These are phyloP conservation scores for Chouioia cunea DNA, from an alignment of 2,888 invertebrate genomes.

Conservation along the genomic window DNA sequence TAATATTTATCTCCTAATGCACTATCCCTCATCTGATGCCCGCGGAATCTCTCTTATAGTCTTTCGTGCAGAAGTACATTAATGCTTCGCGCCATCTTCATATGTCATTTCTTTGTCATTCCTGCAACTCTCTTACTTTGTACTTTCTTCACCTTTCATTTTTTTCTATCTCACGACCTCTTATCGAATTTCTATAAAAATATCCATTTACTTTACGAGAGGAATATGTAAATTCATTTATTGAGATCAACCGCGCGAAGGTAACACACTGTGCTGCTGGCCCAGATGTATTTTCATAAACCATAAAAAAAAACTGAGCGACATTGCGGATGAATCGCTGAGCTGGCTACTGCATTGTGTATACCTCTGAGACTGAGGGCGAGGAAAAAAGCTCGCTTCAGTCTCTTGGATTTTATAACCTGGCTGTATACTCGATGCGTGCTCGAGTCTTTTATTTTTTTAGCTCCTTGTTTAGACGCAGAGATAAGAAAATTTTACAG, in stretches of 20 bases:
- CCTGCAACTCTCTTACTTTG: neutral
- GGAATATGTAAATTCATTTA: neutral
- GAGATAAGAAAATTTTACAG: too few relatives aligned
- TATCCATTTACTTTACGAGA: slow-evolving; percentile 11
- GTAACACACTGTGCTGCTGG: too few relatives aligned
- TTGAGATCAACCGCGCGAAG: too few relatives aligned
- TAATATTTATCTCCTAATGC: slow-evolving; percentile 53
- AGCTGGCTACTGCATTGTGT: slow-evolving; percentile 13
- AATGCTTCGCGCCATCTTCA: slow-evolving; percentile 25
- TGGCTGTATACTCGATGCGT: slow-evolving; percentile 14
- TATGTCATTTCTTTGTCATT: slow-evolving; percentile 9
- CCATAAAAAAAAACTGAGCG: slow-evolving; percentile 16
- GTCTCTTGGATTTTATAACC: slow-evolving; percentile 21
- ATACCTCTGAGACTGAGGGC: neutral
- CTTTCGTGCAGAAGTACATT: slow-evolving; percentile 49
- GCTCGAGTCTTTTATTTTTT: slow-evolving; percentile 4
- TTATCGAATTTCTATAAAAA: slow-evolving; percentile 1
- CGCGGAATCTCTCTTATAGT: slow-evolving; percentile 47
- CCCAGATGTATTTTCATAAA: slow-evolving; percentile 27
- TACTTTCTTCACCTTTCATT: neutral
- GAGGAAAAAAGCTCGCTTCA: slow-evolving; percentile 8
- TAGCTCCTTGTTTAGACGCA: neutral
- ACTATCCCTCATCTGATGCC: slow-evolving; percentile 47
- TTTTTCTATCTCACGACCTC: neutral
- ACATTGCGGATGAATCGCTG: slow-evolving; percentile 22